phyloP scores from a whole-genome alignment of 2,888 invertebrate species.

The Cephus runcator region DNA sequence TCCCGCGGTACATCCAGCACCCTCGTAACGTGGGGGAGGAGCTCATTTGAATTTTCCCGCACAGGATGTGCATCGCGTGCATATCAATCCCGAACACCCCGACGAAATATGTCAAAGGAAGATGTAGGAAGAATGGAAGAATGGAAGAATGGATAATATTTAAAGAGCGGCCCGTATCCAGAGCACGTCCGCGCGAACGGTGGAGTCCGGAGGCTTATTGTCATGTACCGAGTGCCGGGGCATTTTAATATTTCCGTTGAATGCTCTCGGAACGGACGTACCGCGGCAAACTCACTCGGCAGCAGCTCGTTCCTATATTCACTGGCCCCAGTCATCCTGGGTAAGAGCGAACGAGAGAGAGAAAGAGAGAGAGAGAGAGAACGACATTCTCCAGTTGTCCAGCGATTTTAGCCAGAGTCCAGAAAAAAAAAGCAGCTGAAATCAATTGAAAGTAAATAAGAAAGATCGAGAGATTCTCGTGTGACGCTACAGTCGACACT shows the following conservation, averaged over 20 bases:
- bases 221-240: conserved; percentile 49
- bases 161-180: conserved; percentile 47
- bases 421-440: background rate
- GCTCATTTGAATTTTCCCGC: conserved; percentile 53
- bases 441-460: background rate
- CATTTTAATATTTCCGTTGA: conserved; percentile 60
- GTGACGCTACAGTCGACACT: background rate
- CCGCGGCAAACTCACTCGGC: conserved; percentile 18
- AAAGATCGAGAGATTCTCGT: background rate
- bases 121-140: conserved; percentile 22
- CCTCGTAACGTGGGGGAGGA: background rate
- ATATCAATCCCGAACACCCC: conserved; percentile 57
- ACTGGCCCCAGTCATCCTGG: background rate
- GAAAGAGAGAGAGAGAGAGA: too few species aligned
- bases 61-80: conserved; percentile 60
- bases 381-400: conserved; percentile 12
- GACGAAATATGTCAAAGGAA: conserved; percentile 39
- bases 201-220: conserved; percentile 48
- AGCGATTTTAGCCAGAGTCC: conserved; percentile 36
- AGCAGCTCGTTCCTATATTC: background rate
- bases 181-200: conserved; percentile 56
- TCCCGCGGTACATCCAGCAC: background rate
- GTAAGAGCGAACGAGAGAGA: background rate
- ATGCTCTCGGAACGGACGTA: conserved; percentile 17
- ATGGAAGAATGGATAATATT: background rate